Base-by-base conservation (phyloP, 1,140 invertebrate genomes). In the Brachionus asplanchnoidis region DNA sequence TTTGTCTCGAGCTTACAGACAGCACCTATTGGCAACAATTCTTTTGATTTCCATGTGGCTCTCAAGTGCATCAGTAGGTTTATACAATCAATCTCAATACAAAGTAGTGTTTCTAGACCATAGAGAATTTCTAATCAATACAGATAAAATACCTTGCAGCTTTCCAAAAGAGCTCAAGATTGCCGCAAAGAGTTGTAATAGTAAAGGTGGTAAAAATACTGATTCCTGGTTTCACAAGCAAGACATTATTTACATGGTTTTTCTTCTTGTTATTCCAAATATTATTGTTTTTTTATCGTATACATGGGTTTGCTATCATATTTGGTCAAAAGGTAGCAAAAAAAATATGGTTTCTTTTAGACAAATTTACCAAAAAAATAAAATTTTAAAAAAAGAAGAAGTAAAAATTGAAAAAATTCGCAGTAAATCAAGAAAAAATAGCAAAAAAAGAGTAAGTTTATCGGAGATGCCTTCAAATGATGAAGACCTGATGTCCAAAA, bases 221-320 rank as follows among this genome's bases (percentile, higher is more conserved):
- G 26, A 42, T 20, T 20, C 14, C 1, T 26, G 14, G 9, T 53
- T 77, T 8, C 8, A 77, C 0, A 77, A 77, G 0, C 50, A 42
- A 20, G 73, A 77, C 8, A 82, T 82, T n/a, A 36, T 65, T 14
- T 82, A 82, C 28, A 82, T 68, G 40, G n/a, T 82, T 60, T 65
- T 42, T 36, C 42, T 82, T 26, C 50, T 82, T 20, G 79, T 82
- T 6, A 14, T 82, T 11, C 79, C 79, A 1, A 82, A 82, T 65
- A 11, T 60, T 42, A 42, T 82, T 26, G 79, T 82, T 0, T 23
- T 82, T 2, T 44, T 20, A 12, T 82, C 50, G 4, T 82, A 82
- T 36, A 8, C 32, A 6, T 68, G 53, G 53, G 32, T 82, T 12
- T 82, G 79, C 28, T 44, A 82, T 65, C 53, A 82, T 14, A 82